These are phyloP conservation scores for Augochlorella aurata DNA, from an alignment of 2,888 invertebrate species.

Conservation along the genomic window DNA sequence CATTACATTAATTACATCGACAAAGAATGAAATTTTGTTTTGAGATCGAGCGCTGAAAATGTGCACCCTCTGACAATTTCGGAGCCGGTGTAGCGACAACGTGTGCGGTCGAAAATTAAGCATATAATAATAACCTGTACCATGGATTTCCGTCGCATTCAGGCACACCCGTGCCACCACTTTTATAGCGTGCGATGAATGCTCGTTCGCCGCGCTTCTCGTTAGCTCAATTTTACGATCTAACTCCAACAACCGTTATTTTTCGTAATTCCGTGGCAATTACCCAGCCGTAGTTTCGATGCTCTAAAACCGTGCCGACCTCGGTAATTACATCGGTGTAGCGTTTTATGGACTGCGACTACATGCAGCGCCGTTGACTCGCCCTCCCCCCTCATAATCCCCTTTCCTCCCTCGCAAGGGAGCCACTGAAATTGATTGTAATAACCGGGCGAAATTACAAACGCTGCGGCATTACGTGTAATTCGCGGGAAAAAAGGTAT, in stretches of 20 bases:
- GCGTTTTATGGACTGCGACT: constrained; percentile 51
- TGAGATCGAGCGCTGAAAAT: no score
- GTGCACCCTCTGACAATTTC: constrained; percentile 34
- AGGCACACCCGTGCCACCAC: constrained; percentile 64
- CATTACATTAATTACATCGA: no score
- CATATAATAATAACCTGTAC: constrained; percentile 72
- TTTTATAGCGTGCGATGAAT: constrained; percentile 72
- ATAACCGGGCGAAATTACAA: constrained; percentile 52
- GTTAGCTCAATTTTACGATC: constrained; percentile 79
- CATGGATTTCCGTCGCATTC: constrained; percentile 67
- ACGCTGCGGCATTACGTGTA: constrained; percentile 37
- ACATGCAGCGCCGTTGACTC: neutral
- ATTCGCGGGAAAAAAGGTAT: constrained; percentile 26
- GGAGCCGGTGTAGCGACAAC: constrained; percentile 18
- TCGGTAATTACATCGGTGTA: constrained; percentile 60
- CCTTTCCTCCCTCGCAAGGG: neutral
- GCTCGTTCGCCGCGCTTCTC: constrained; percentile 68
- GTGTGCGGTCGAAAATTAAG: constrained; percentile 75
- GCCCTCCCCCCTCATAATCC: neutral
- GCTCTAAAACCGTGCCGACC: constrained; percentile 51
- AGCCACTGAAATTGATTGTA: constrained; percentile 58
- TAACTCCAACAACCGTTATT: constrained; percentile 64
- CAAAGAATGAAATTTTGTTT: no score
- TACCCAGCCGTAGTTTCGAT: constrained; percentile 46
- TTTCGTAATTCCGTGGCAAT: constrained; percentile 67